Evolutionary conservation across 2,797 vertebrate species (phyloP).

Genomic region (Acipenser oxyrinchus): DNA sequence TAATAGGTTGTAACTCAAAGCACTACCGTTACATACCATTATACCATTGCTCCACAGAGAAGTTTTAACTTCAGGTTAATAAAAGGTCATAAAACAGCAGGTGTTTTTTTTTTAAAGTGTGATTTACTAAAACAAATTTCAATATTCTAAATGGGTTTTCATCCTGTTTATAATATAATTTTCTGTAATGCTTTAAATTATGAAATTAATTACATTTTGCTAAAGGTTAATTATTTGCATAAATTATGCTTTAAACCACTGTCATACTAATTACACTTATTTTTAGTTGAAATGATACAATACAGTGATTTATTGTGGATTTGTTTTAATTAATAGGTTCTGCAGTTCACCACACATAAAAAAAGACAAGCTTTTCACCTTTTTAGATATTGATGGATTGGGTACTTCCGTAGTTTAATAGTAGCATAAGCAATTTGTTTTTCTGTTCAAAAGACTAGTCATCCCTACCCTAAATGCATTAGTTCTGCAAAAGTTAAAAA

Average conservation of each 20-base stretch:
- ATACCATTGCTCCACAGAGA: not conserved
- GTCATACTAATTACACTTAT: conserved; percentile 9
- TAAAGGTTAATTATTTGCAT: conserved; percentile 6
- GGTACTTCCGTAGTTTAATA: not conserved
- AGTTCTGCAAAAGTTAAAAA: conserved; percentile 2
- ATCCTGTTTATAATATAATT: conserved; percentile 7
- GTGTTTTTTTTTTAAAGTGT: not conserved
- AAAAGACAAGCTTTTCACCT: conserved; percentile 6
- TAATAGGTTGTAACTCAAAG: not conserved
- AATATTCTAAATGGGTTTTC: not conserved
- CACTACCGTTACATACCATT: not conserved
- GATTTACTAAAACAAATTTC: not conserved
- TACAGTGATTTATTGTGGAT: conserved; percentile 7
- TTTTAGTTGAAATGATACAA: conserved; percentile 8
- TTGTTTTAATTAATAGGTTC: conserved; percentile 5
- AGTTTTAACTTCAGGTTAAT: not conserved
- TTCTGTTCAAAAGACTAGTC: not conserved
- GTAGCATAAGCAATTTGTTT: not conserved
- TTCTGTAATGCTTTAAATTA: conserved; percentile 4
- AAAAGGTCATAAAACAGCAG: not conserved
- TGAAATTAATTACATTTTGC: conserved; percentile 8
- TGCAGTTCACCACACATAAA: not conserved
- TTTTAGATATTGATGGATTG: conserved; percentile 5
- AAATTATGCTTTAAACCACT: conserved; percentile 9
- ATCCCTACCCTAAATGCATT: not conserved